Evolutionary conservation across 2,888 invertebrate species (phyloP).

Genomic region (Portevinia maculata): DNA sequence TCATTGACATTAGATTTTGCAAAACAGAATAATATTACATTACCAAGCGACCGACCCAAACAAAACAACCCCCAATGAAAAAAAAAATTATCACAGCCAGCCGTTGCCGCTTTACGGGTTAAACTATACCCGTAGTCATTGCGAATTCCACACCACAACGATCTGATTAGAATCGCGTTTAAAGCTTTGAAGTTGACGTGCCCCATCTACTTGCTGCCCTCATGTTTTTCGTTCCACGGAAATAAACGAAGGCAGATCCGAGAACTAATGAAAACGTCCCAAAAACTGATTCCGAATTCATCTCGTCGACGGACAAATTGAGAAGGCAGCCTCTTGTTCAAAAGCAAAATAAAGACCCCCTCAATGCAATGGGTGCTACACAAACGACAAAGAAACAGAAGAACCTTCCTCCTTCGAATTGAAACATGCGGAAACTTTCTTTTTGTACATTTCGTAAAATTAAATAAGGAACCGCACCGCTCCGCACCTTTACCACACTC

Average conservation of each 20-base stretch:
- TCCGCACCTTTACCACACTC: conserved; percentile 8
- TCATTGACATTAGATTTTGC: conserved; percentile 1
- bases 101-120: background rate
- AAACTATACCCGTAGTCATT: conserved; percentile 2
- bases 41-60: background rate
- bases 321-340: conserved; percentile 6
- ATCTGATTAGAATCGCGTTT: conserved; percentile 39
- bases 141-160: conserved; percentile 28
- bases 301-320: conserved; percentile 36
- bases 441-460: conserved; percentile 38
- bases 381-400: background rate
- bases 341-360: conserved; percentile 6
- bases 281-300: conserved; percentile 40
- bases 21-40: conserved; percentile 2
- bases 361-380: background rate
- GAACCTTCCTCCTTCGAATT: background rate
- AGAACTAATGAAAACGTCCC: background rate
- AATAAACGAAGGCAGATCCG: conserved; percentile 18
- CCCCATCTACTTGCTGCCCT: conserved; percentile 13
- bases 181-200: conserved; percentile 42
- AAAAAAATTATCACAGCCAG: background rate
- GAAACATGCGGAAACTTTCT: conserved; percentile 16
- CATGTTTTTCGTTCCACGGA: background rate
- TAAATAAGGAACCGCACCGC: conserved; percentile 33
- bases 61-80: background rate